These are phyloP conservation scores for Catotricha subobsoleta DNA, from an alignment of 2,888 invertebrate genomes.

Conservation along the genomic window DNA sequence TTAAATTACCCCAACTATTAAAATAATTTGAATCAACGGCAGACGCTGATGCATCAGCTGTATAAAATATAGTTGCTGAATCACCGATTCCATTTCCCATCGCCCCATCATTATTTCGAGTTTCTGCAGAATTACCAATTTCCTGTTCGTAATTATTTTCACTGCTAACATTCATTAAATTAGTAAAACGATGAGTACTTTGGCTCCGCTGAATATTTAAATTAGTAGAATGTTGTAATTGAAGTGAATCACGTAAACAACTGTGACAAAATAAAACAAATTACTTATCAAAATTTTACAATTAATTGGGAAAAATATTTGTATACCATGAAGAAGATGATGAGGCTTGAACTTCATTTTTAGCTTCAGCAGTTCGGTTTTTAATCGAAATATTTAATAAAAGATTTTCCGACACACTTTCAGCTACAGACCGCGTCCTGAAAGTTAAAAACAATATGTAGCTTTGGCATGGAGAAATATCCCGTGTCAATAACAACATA, in stretches of 20 bases:
- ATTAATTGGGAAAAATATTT: not conserved
- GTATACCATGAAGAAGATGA: conserved; percentile 22
- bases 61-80: no score
- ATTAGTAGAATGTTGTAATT: conserved; percentile 29
- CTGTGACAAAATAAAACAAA: conserved; percentile 14
- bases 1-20: conserved; percentile 6
- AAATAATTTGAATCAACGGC: conserved; percentile 1
- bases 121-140: not conserved
- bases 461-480: not conserved
- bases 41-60: not conserved
- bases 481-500: no score
- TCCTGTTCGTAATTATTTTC: not conserved
- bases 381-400: conserved; percentile 29
- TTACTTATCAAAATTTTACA: no score
- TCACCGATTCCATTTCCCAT: no score
- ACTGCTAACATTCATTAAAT: not conserved
- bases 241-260: conserved; percentile 27
- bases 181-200: conserved; percentile 26
- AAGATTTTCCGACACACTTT: conserved; percentile 29
- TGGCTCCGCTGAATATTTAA: conserved; percentile 30
- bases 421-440: conserved; percentile 30
- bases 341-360: conserved; percentile 16
- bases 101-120: not conserved
- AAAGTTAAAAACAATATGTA: not conserved
- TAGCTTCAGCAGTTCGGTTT: conserved; percentile 25